phyloP scores from a whole-genome alignment of 2,113 vertebrate genomes.

The Telmatochromis brichardi region DNA sequence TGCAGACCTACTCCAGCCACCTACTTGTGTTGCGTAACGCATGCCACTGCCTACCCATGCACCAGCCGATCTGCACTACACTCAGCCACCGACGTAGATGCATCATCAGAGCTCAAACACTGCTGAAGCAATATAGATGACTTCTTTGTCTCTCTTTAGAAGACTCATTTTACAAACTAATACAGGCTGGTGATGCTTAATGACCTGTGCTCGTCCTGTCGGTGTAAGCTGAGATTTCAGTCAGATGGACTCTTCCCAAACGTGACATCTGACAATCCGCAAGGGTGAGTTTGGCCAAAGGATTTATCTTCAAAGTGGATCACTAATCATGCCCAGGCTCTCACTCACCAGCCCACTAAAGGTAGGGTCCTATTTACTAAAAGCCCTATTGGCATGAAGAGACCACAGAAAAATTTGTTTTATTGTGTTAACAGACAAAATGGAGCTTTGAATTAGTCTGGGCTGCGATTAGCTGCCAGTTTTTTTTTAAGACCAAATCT shows the following conservation, averaged over 20 bases:
- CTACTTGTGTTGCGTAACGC: conserved; percentile 66
- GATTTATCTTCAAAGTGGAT: conserved; percentile 25
- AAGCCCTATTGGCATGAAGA: conserved; percentile 31
- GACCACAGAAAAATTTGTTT: conserved; percentile 41
- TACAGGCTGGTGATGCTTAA: background rate
- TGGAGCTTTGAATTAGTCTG: conserved; percentile 35
- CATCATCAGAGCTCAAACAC: background rate
- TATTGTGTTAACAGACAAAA: conserved; percentile 46
- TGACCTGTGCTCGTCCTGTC: background rate
- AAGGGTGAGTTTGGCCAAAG: conserved; percentile 6
- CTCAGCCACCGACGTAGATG: conserved; percentile 26
- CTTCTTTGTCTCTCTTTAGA: background rate
- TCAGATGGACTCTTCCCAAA: conserved; percentile 17
- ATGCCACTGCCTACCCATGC: conserved; percentile 58
- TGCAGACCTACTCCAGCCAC: conserved; percentile 53
- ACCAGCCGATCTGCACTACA: conserved; percentile 26
- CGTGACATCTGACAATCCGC: conserved; percentile 21
- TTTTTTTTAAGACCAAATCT: conserved; percentile 6
- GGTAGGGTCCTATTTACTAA: conserved; percentile 18
- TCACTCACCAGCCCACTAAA: conserved; percentile 24
- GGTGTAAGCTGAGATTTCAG: conserved; percentile 8
- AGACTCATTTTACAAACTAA: background rate
- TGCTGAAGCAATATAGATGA: background rate
- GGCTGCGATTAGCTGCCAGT: conserved; percentile 3
- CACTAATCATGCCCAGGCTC: background rate